Base-by-base conservation (phyloP, 2,888 invertebrate genomes). In the Acleris cristana region DNA sequence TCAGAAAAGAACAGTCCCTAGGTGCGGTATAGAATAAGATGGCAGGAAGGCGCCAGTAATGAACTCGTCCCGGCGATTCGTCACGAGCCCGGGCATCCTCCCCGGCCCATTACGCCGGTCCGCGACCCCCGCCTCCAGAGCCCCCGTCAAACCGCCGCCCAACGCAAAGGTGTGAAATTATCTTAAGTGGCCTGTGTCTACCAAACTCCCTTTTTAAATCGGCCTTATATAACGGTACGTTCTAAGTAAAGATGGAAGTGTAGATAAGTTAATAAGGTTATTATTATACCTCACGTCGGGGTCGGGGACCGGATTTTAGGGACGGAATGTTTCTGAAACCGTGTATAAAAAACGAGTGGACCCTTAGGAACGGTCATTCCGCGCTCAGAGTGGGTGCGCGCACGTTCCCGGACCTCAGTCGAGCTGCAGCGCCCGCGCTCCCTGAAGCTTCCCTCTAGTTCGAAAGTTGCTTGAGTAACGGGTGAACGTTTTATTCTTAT, bases 181-280 rank as follows among this genome's bases (percentile, higher is more conserved):
- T 85, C 87, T 87, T 90, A 90, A 91, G 88, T 90, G 88, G 86
- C 71, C 82, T 80, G 82, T 87, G 80, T 87, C 84, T 83, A 86
- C 78, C 83, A 84, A 84, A 85, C 84, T 81, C 82, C 79, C 83
- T 81, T 85, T 26, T 88, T 84, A 87, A 88, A 84, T 87, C 85
- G 84, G 81, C 77, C 82, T 87, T 85, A 86, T 86, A 83, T 90
- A 91, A 91, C 89, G 89, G 90, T 89, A 87, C 84, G 84, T 87
- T 89, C 87, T 89, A 88, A 90, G 90, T 91, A 89, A 90, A 90
- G 90, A 90, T 90, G 88, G 86, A 87, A 87, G 87, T 87, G 85
- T 85, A 90, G 90, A 91, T 91, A 91, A 88, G 89, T 90, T 90
- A 90, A 92, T 92, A 91, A 90, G 90, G 89, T 90, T 91, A 90